Percentiles rank a stretch among this genome's conserved stretches.
Conservation (phyloP, 2,888 invertebrate species). For the Mactromeris polynyma region DNA sequence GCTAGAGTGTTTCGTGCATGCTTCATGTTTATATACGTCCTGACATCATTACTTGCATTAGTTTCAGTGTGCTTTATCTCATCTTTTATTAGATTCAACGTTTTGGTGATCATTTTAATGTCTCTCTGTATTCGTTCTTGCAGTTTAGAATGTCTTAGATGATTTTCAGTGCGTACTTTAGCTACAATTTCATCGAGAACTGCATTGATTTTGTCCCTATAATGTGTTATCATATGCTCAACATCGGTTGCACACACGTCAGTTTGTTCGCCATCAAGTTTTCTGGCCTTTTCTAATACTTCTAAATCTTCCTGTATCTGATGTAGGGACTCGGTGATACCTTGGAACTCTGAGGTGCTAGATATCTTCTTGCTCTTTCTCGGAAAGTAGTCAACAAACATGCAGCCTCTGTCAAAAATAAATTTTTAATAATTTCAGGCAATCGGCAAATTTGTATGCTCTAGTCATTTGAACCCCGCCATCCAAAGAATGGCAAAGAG, state of each 20-base stretch:
- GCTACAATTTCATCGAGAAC: constrained; percentile 12
- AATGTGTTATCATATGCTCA: neutral
- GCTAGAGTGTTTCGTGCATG: neutral
- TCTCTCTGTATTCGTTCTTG: constrained; percentile 9
- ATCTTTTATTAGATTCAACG: neutral
- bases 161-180: neutral
- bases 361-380: neutral
- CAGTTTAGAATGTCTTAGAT: neutral
- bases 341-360: neutral
- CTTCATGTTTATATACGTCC: constrained; percentile 11
- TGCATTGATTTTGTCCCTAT: neutral
- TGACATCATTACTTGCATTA: neutral
- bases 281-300: neutral
- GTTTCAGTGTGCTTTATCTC: neutral
- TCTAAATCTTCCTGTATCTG: neutral
- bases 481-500: no score
- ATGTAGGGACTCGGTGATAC: neutral
- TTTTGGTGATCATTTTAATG: neutral
- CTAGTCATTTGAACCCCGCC: no score
- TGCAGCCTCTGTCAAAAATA: neutral
- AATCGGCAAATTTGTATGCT: no score
- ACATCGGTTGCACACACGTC: neutral
- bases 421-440: no score
- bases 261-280: neutral
- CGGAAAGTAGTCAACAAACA: neutral